These are phyloP conservation scores for Tachycineta bicolor DNA, from an alignment of 2,113 vertebrate genomes.

Conservation along the genomic window DNA sequence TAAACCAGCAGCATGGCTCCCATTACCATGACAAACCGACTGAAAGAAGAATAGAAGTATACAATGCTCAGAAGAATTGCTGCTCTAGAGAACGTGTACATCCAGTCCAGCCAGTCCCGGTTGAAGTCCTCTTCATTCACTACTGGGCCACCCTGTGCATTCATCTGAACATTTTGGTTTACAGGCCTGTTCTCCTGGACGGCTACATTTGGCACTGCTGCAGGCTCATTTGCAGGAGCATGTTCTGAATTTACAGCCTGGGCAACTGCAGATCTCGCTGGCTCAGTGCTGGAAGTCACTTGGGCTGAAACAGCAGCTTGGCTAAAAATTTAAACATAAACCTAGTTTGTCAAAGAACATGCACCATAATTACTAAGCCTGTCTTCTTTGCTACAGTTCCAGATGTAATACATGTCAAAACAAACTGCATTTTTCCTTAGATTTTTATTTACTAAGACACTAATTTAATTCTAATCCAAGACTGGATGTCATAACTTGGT, in stretches of 20 bases:
- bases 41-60: constrained; percentile 97
- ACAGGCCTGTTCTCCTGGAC: constrained; percentile 82
- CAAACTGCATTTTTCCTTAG: not conserved
- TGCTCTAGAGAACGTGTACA: constrained; percentile 90
- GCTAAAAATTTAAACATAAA: constrained; percentile 70
- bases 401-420: not conserved
- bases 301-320: constrained; percentile 84
- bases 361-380: not conserved
- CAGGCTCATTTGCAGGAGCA: constrained; percentile 80
- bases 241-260: constrained; percentile 65
- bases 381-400: not conserved
- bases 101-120: constrained; percentile 96
- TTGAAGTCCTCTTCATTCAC: constrained; percentile 94
- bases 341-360: not conserved
- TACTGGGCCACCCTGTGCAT: constrained; percentile 85
- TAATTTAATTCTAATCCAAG: not conserved
- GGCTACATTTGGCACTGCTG: constrained; percentile 80
- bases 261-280: constrained; percentile 42
- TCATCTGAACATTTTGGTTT: constrained; percentile 89
- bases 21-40: constrained; percentile 93
- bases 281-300: constrained; percentile 55
- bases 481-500: not conserved
- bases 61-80: constrained; percentile 93
- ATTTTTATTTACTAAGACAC: not conserved
- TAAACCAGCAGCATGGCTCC: constrained; percentile 95